These are phyloP conservation scores for Diarsia dahlii DNA, from an alignment of 2,888 invertebrate species.

Conservation along the genomic window DNA sequence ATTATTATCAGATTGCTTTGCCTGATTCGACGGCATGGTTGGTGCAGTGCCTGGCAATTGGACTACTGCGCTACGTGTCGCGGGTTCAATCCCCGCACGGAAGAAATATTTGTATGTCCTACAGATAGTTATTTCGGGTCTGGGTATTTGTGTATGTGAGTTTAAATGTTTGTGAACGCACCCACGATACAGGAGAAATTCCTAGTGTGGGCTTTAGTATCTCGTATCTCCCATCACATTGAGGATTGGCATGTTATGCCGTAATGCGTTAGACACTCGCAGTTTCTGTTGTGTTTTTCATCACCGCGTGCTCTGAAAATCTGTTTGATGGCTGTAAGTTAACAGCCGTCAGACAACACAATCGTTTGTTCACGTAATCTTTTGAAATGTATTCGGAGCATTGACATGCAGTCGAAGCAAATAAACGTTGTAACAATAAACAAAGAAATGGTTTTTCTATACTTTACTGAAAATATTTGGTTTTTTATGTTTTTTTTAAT, in stretches of 20 bases:
- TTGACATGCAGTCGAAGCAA: neutral
- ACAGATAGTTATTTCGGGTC: too few species aligned
- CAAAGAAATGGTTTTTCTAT: neutral
- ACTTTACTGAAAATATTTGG: neutral
- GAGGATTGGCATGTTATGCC: neutral
- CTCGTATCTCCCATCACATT: neutral
- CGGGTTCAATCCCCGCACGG: too few species aligned
- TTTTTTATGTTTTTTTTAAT: neutral
- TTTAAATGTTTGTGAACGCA: too few species aligned
- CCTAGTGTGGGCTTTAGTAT: too few species aligned
- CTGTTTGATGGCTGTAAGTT: neutral
- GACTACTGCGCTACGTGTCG: too few species aligned
- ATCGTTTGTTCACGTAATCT: neutral
- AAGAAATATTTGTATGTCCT: too few species aligned
- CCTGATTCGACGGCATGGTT: too few species aligned
- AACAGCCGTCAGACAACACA: neutral
- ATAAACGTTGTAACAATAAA: neutral
- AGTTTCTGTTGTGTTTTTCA: neutral
- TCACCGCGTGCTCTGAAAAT: neutral
- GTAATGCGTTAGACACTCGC: neutral
- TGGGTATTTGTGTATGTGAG: too few species aligned
- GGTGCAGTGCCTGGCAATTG: too few species aligned
- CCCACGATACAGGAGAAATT: too few species aligned
- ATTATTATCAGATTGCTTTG: neutral
- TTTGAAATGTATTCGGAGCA: neutral